Evolutionary conservation across 2,113 vertebrate genomes (phyloP), one percentile per base, ranked within the genome.

Genomic region (Gnathonemus longibarbis): DNA sequence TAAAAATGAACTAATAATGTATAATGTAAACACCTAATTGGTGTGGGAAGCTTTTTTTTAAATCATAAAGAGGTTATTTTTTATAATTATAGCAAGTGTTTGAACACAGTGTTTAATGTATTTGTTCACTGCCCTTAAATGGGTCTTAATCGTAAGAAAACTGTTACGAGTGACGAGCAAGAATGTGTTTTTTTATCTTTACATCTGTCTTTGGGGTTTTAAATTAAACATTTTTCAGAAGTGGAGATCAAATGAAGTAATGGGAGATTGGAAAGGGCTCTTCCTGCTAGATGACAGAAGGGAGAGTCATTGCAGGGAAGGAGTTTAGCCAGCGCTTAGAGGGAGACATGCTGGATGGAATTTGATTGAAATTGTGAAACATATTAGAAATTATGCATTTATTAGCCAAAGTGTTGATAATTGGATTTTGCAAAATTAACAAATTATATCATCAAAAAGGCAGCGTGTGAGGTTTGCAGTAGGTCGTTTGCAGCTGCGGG

Each of bases 401-500:
- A 74, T 92, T 93, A 93, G 91, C 90, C 93, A 90, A 94, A 92
- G 91, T 94, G 91, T 92, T 93, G 92, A 89, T 96, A 93, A 95
- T 96, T 93, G 89, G 93, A 93, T 93, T 94, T 96, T 89, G 27
- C 53, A 77, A 95, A 96, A 95, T 95, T 93, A 96, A 96, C 94
- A 95, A 96, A 95, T 96, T 94, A 95, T 91, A 94, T 92, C 93
- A 96, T 96, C 92, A 96, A 92, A 95, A 89, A 94, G 85, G 83
- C 93, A 90, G 92, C 85, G 92, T 88, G 91, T 88, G 89, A 93
- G 92, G 94, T 97, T 93, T 94, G 92, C 95, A 96, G 94, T 96
- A 97, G 97, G 96, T 97, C 95, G 96, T 97, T 96, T 95, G 93
- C 91, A 93, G 95, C 97, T 95, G 91, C 92, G 94, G 96, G 95